A percentile compares a stretch with the other conserved stretches of the same genome.
phyloP scores from a whole-genome alignment of 2,888 invertebrate species.

The Pherbina coryleti region DNA sequence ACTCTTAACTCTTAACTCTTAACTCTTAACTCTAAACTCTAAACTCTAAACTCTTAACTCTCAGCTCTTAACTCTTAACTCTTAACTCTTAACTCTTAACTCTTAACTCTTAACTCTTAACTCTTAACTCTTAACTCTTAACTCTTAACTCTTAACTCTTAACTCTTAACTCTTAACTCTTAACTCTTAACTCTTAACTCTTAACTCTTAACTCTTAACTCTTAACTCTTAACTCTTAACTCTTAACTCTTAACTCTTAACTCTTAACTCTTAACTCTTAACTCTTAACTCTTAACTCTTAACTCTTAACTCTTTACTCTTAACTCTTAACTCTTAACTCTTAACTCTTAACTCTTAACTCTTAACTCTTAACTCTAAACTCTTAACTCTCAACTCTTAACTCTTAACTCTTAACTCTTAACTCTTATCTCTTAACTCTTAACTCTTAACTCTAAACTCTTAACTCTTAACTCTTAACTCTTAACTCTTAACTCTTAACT shows the following conservation, averaged over 20 bases:
- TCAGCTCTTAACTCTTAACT: too few species aligned
- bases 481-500: slow-evolving; percentile 18
- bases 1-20: too few species aligned
- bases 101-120: too few species aligned
- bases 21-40: too few species aligned
- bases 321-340: background rate
- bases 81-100: too few species aligned
- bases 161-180: slow-evolving; percentile 19
- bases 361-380: background rate
- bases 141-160: slow-evolving; percentile 23
- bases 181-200: slow-evolving; percentile 21
- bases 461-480: background rate
- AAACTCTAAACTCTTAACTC: too few species aligned
- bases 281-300: background rate
- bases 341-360: background rate
- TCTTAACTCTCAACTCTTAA: background rate
- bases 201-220: slow-evolving; percentile 22
- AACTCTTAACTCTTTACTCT: background rate
- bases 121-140: slow-evolving; percentile 13
- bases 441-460: background rate
- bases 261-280: background rate
- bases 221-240: slow-evolving; percentile 7
- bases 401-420: background rate
- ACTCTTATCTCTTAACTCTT: background rate
- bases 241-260: slow-evolving; percentile 16